Evolutionary conservation across 2,888 invertebrate genomes (phyloP), one percentile per base, ranked within the genome.

Genomic region (Zhuqinia jingwanae): DNA sequence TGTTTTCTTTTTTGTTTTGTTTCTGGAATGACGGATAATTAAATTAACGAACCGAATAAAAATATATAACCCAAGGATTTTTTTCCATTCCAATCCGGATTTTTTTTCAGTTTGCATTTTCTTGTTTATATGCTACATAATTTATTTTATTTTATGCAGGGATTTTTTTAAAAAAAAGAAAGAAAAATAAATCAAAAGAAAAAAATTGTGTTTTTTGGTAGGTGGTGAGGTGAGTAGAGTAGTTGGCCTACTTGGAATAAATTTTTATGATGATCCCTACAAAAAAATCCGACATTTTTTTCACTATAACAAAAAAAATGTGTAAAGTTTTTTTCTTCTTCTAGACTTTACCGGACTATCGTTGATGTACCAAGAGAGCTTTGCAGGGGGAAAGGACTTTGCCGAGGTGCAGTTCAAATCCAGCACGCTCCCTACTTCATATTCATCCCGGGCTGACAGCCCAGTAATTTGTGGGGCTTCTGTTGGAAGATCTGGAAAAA

Each of bases 401-500:
- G 95, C 95, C 58, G 96, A 96, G 53, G 96, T 95, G 92, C 96
- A 96, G 92, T 96, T 96, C 89, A 96, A 93, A 92, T 95, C 95
- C 91, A 96, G 93, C 88, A 94, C 94, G 92, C 96, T 96, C 53
- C 96, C 96, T 92, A 95, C 95, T 93, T 95, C 95, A 92, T 96
- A 96, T 91, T 95, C 95, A 92, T 94, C 94, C 92, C 95, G 95
- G 15, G 87, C 11, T 90, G 95, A n/a, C n/a, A n/a, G 95, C 56
- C 96, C 96, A 73, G 94, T 95, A 93, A 96, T 96, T 92, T 94
- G 94, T 56, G 96, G 96, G 63, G 95, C 95, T 92, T 96, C 96
- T 91, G 94, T 94, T 15, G 96, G 95, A 81, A 89, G 86, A 88
- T 90, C 90, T 90, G 86, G 10, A 58, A 58, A 25, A 25, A 76